A percentile compares a stretch with the other conserved stretches of the same genome.
These are phyloP conservation scores for Drosophila novamexicana DNA, from an alignment of 1,140 invertebrate species.

Conservation along the genomic window DNA sequence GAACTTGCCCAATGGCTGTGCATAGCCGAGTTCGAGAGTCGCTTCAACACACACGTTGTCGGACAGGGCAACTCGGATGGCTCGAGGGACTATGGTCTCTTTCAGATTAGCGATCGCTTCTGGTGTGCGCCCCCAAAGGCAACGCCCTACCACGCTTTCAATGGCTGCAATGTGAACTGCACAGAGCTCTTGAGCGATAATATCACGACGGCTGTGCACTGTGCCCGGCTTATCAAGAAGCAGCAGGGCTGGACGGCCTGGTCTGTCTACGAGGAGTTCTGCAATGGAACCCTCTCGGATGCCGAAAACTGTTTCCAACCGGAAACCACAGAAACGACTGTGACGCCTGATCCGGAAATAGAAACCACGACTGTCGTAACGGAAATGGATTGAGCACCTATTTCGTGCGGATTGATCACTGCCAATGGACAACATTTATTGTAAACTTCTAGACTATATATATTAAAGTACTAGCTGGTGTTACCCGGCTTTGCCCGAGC, in stretches of 20 bases:
- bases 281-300: slow-evolving; percentile 69
- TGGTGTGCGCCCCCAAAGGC: slow-evolving; percentile 74
- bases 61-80: slow-evolving; percentile 71
- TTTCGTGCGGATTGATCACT: slow-evolving; percentile 7
- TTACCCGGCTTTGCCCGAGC: neutral
- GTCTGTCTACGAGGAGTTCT: slow-evolving; percentile 87
- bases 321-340: neutral
- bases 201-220: slow-evolving; percentile 71
- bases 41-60: slow-evolving; percentile 70
- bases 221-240: slow-evolving; percentile 63
- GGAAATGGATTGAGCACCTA: slow-evolving; percentile 23
- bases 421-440: slow-evolving; percentile 6
- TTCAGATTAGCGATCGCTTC: slow-evolving; percentile 81
- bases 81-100: slow-evolving; percentile 78
- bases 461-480: neutral
- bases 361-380: slow-evolving; percentile 12
- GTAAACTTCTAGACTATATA: neutral
- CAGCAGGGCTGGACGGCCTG: slow-evolving; percentile 89
- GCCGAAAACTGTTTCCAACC: slow-evolving; percentile 64
- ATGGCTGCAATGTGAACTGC: slow-evolving; percentile 78
- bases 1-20: slow-evolving; percentile 72
- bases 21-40: slow-evolving; percentile 74
- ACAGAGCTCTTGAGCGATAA: slow-evolving; percentile 66
- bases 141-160: slow-evolving; percentile 62
- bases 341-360: neutral